A percentile compares a stretch with the other conserved stretches of the same genome.
These are phyloP conservation scores for Peromyscus californicus DNA, from an alignment of 2,113 vertebrate species.

Conservation along the genomic window DNA sequence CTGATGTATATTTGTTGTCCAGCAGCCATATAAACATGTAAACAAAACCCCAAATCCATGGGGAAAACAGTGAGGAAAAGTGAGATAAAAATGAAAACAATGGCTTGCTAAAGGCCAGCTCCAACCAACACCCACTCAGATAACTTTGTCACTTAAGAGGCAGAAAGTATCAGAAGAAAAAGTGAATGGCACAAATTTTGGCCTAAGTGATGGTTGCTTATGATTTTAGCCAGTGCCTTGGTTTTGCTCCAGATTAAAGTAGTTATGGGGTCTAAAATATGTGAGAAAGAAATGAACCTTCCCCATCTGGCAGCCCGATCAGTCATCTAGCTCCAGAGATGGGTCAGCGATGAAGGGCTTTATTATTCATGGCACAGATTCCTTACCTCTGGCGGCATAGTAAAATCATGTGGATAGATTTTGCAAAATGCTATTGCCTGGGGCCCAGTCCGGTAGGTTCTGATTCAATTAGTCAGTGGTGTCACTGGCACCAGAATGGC, in stretches of 20 bases:
- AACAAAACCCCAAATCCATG: not conserved
- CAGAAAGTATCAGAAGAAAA: constrained; percentile 31
- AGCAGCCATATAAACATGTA: not conserved
- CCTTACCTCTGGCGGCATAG: not conserved
- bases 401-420: not conserved
- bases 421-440: constrained; percentile 20
- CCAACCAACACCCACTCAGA: not conserved
- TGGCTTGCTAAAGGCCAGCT: not conserved
- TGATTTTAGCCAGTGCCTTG: not conserved
- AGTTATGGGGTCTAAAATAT: not conserved
- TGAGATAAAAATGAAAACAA: not conserved
- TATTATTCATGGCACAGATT: not conserved
- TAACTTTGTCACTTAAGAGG: not conserved
- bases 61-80: not conserved
- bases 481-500: not conserved
- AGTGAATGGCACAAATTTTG: not conserved
- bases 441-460: not conserved
- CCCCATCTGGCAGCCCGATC: not conserved
- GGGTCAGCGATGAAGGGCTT: constrained; percentile 22
- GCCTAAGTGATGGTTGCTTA: not conserved
- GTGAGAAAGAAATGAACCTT: not conserved
- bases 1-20: not conserved
- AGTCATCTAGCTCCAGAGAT: not conserved
- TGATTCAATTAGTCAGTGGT: constrained; percentile 21
- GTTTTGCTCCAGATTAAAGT: constrained; percentile 31